Evolutionary conservation across 23 tunicate species (phyloP), one percentile per base, ranked within the genome.

Genomic region (Botrylloides violaceus): DNA sequence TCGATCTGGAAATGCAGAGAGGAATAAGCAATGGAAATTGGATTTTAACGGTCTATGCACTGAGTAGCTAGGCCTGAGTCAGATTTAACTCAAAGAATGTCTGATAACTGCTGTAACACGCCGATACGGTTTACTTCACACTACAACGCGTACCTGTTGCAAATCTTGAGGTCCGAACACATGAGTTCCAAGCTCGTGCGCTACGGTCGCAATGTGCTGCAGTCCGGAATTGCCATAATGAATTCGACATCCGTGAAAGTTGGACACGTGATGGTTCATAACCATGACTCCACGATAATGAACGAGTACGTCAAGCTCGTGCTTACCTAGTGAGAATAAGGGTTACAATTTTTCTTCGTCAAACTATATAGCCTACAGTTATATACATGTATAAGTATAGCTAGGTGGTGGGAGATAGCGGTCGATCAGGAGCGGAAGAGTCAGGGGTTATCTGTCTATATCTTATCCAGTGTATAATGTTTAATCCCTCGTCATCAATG

Each of bases 271-370:
- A 3, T 70, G 56, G 1, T 77, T 70, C 53, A 80, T 80, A 26
- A 80, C 95, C 22, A 72, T 70, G 15, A 28, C 36, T 36, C 86
- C 85, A 1, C 95, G 82, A 61, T 87, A 87, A 22, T 81, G 78
- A 2, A 87, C 65, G 86, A 79, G 75, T 19, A 87, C 61, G 34
- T 87, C 95, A 80, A 87, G 73, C 71, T 87, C 95, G 58, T 87
- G 73, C 0, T 68, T 33, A 2, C 59, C 53, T 43, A 15, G 9
- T 15, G 53, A 43, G 53, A n/a, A n/a, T n/a, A n/a, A n/a, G n/a
- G n/a, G n/a, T n/a, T n/a, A n/a, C n/a, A n/a, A n/a, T n/a, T n/a
- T n/a, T n/a, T n/a, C n/a, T n/a, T n/a, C n/a, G n/a, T n/a, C n/a
- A n/a, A n/a, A n/a, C n/a, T n/a, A n/a, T n/a, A n/a, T n/a, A n/a